Evolutionary conservation across 2,113 vertebrate genomes (phyloP), one percentile per base, ranked within the genome.

Genomic region (Datnioides undecimradiatus): DNA sequence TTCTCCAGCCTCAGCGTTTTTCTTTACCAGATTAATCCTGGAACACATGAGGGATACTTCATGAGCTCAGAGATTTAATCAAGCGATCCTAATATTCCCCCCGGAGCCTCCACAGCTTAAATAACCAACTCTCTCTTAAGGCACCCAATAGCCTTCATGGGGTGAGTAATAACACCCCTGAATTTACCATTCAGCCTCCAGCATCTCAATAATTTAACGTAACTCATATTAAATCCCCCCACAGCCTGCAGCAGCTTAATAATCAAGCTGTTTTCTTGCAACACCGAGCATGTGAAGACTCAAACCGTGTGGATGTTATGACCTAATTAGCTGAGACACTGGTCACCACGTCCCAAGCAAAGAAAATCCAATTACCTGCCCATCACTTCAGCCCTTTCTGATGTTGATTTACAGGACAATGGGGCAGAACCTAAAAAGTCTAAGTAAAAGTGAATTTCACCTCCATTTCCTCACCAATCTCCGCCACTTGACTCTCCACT

Each of bases 191-290:
- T 68, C 60, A 73, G 83, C 82, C 83, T 82, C 58, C 58, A 76
- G 79, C 74, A 58, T 73, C 82, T 82, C 75, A 84, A 84, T 88
- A 80, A 88, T 87, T 91, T 66, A 86, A 67, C 59, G 14, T 74
- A 77, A 85, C 71, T 83, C 74, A 68, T 77, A 77, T 82, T 79
- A 88, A 78, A 83, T 65, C 83, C 13, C 46, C 41, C 33, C 65
- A 16, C 33, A 64, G 80, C 83, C 78, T 25, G 36, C 70, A 79
- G 85, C 72, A 8, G 31, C 52, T 46, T 40, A 76, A 85, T 88
- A 84, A 86, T 89, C 81, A 77, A 71, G 66, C 45, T 14, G 40
- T 52, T 79, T 67, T 71, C 65, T 73, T 80, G n/a, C 73, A 49
- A 38, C 62, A 13, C 6, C 1, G 25, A 45, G 43, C 27, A 27